Percentiles rank a stretch among this genome's conserved stretches.
phyloP scores from a whole-genome alignment of 1,140 invertebrate species.

The Neodiprion pinetum region DNA sequence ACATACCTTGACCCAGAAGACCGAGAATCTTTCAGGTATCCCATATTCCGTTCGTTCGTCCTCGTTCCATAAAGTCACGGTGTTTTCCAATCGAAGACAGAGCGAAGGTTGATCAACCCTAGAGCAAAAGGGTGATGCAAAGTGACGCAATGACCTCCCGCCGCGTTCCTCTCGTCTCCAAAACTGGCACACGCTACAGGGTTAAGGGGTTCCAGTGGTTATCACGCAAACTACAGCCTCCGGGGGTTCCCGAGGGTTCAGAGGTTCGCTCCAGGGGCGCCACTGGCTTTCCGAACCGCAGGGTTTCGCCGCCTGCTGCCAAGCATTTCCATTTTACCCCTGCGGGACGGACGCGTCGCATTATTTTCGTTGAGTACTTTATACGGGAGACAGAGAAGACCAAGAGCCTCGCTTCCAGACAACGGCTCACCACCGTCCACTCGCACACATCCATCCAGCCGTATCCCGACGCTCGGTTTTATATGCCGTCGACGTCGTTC shows the following conservation, averaged over 20 bases:
- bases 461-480: background rate
- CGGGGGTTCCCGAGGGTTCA: background rate
- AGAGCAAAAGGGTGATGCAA: background rate
- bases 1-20: too few species aligned
- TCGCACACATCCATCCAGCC: background rate
- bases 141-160: background rate
- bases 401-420: background rate
- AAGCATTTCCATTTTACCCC: slow-evolving; percentile 5
- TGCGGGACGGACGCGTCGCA: background rate
- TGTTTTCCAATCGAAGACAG: too few species aligned
- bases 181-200: too few species aligned
- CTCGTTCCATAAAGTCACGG: too few species aligned
- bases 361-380: slow-evolving; percentile 5
- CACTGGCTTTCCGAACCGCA: background rate
- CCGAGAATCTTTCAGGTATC: too few species aligned
- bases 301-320: slow-evolving; percentile 6
- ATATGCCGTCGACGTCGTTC: slow-evolving; percentile 6
- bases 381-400: background rate
- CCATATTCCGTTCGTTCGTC: too few species aligned
- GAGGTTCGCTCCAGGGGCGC: background rate
- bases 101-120: too few species aligned
- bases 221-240: background rate
- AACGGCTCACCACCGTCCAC: background rate
- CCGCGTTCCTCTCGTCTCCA: background rate
- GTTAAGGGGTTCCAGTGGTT: background rate